These are phyloP conservation scores for Halcyon malimbica DNA, from an alignment of 2,113 vertebrate species.

Conservation along the genomic window DNA sequence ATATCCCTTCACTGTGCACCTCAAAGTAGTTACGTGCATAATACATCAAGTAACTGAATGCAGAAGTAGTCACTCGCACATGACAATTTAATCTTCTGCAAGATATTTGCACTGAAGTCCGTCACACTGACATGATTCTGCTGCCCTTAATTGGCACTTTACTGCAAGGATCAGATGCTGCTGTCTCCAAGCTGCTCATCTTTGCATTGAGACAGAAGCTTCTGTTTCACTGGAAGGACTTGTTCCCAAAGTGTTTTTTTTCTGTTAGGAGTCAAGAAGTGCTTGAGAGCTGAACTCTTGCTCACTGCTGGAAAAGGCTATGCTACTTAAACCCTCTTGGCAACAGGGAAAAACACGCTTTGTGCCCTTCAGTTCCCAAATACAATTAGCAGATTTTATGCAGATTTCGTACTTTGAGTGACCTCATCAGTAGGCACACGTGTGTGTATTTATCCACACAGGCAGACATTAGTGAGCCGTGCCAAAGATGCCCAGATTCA, in stretches of 20 bases:
- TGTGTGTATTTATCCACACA: fast-evolving
- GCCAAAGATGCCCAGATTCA: not conserved
- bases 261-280: not conserved
- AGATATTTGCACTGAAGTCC: not conserved
- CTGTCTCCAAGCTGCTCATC: not conserved
- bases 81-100: not conserved
- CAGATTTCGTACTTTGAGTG: not conserved
- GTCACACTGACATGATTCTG: not conserved
- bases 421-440: fast-evolving
- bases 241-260: not conserved
- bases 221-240: not conserved
- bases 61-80: not conserved
- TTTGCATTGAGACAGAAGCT: not conserved
- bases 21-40: not conserved
- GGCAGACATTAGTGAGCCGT: not conserved
- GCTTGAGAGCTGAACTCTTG: not conserved
- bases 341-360: not conserved
- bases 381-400: not conserved
- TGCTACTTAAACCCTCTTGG: not conserved
- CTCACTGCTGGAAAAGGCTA: not conserved
- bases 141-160: not conserved
- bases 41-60: not conserved
- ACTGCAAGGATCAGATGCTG: not conserved
- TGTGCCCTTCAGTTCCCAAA: not conserved
- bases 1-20: not conserved